These are phyloP conservation scores for Sphaerodactylus townsendi DNA, from an alignment of 2,113 vertebrate genomes.

Conservation along the genomic window DNA sequence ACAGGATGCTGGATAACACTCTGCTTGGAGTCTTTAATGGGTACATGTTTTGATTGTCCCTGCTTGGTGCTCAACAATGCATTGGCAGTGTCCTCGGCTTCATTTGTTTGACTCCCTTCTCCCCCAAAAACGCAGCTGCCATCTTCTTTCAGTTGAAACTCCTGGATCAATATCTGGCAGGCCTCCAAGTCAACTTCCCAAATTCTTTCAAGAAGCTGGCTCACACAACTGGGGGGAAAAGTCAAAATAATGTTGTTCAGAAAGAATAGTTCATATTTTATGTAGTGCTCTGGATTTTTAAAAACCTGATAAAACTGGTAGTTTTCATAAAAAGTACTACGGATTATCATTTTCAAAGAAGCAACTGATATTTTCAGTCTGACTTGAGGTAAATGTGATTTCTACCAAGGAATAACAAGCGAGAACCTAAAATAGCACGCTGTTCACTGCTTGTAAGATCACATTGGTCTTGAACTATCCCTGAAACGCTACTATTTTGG, in stretches of 20 bases:
- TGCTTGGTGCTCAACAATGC: conserved; percentile 42
- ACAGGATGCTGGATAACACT: conserved; percentile 59
- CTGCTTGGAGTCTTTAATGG: conserved; percentile 64
- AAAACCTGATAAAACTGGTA: neutral
- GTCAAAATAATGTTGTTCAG: conserved; percentile 53
- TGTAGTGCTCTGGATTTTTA: conserved; percentile 48
- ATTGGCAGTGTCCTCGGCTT: conserved; percentile 38
- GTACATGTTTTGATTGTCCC: conserved; percentile 72
- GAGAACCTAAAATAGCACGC: neutral
- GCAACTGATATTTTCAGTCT: conserved; percentile 25
- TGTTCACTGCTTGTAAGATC: neutral
- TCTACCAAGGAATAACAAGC: neutral
- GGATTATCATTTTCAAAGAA: neutral
- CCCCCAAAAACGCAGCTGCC: conserved; percentile 63
- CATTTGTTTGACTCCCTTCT: conserved; percentile 65
- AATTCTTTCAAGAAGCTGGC: conserved; percentile 80
- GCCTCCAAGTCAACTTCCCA: conserved; percentile 90
- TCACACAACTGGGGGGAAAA: conserved; percentile 76
- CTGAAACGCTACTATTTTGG: neutral
- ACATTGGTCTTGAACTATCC: neutral
- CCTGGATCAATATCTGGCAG: conserved; percentile 82
- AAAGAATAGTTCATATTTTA: conserved; percentile 58
- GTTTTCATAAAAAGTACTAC: conserved; percentile 17
- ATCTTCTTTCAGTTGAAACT: conserved; percentile 76
- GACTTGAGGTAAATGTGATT: conserved; percentile 11